Percentiles rank a stretch among this genome's conserved stretches.
These are phyloP conservation scores for Guaruba guarouba DNA, from an alignment of 2,113 vertebrate genomes.

Conservation along the genomic window DNA sequence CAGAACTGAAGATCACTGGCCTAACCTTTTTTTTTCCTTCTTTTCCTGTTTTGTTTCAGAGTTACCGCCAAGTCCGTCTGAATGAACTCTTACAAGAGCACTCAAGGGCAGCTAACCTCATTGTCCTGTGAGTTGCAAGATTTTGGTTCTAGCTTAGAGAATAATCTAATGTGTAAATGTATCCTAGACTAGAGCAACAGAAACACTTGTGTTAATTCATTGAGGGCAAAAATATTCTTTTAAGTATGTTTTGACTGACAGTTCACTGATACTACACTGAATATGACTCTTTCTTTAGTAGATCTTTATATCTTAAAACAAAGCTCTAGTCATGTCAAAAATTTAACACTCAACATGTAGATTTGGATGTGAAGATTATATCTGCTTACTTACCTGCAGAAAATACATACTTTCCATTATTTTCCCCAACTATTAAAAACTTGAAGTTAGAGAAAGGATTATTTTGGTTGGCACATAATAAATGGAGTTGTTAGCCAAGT, in stretches of 20 bases:
- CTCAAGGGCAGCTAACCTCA: constrained; percentile 89
- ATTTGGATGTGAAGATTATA: not conserved
- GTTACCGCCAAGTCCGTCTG: constrained; percentile 89
- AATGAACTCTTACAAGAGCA: constrained; percentile 91
- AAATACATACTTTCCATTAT: not conserved
- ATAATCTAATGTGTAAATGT: not conserved
- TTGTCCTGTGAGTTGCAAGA: constrained; percentile 88
- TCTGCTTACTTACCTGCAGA: not conserved
- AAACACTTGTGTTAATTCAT: not conserved
- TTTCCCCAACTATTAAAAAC: not conserved
- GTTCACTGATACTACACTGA: not conserved
- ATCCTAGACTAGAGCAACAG: not conserved
- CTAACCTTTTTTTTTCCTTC: not conserved
- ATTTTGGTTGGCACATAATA: not conserved
- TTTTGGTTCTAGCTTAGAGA: not conserved
- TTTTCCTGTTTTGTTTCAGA: constrained; percentile 70
- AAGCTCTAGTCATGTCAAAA: not conserved
- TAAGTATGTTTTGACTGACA: not conserved
- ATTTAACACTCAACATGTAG: not conserved
- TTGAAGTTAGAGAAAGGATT: not conserved
- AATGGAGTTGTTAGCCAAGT: not conserved
- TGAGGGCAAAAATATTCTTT: not conserved
- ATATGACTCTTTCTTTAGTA: not conserved
- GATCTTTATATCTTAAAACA: not conserved
- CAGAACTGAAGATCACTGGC: not conserved